Conservation (phyloP, 2,888 invertebrate genomes). For the Pseudeuparius sepicola region DNA sequence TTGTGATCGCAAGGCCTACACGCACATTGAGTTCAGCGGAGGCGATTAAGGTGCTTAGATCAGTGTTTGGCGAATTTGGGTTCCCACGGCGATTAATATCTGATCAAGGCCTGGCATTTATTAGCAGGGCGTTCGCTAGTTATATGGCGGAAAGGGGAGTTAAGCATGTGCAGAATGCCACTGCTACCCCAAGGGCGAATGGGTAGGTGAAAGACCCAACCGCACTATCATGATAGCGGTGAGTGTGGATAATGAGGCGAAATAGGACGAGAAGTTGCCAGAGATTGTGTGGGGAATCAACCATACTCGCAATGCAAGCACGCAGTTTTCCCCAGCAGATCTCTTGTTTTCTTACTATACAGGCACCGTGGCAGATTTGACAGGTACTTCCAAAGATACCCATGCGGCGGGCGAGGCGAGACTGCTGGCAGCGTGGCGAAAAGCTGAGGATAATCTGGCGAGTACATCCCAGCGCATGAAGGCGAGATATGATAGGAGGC, state of each 20-base stretch:
- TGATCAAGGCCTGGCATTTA: slow-evolving; percentile 14
- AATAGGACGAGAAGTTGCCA: slow-evolving; percentile 27
- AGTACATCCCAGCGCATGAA: slow-evolving; percentile 11
- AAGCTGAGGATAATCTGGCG: slow-evolving; percentile 11
- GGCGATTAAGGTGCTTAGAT: slow-evolving; percentile 6
- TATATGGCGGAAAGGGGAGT: slow-evolving; percentile 7
- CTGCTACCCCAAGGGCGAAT: slow-evolving; percentile 12
- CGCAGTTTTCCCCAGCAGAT: slow-evolving; percentile 8
- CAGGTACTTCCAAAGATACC: slow-evolving; percentile 1
- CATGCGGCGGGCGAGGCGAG: no score
- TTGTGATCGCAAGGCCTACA: slow-evolving; percentile 8
- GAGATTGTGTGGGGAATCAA: slow-evolving; percentile 28
- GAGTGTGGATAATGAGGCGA: slow-evolving; percentile 23
- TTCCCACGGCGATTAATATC: slow-evolving; percentile 13
- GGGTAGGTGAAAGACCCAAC: slow-evolving; percentile 13
- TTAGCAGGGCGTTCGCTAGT: slow-evolving; percentile 8
- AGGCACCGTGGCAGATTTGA: slow-evolving; percentile 4
- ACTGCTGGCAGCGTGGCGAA: background rate
- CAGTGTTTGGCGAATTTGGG: slow-evolving; percentile 11
- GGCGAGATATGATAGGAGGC: slow-evolving; percentile 12
- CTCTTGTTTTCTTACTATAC: slow-evolving; percentile 1
- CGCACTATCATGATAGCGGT: slow-evolving; percentile 19
- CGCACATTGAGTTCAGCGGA: slow-evolving; percentile 6
- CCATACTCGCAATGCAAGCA: slow-evolving; percentile 19
- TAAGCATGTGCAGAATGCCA: slow-evolving; percentile 10